Evolutionary conservation across 2,797 vertebrate genomes (phyloP).

Genomic region (Salarias fasciatus): DNA sequence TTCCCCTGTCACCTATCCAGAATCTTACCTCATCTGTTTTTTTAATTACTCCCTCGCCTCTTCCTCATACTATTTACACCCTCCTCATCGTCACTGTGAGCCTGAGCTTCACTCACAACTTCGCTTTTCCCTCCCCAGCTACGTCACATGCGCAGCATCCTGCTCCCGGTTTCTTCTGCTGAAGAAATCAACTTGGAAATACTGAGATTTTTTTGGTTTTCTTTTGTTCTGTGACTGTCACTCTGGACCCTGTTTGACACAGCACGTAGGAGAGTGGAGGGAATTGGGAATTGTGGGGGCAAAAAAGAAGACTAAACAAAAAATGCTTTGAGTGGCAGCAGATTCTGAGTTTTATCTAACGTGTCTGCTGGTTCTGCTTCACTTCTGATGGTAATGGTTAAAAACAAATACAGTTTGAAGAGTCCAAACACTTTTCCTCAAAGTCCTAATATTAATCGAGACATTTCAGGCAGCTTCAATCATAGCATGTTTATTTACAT

Average conservation of each 20-base stretch:
- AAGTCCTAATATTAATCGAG: too few species aligned
- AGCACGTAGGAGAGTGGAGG: slow-evolving; percentile 27
- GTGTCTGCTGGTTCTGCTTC: slow-evolving; percentile 1
- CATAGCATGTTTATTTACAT: slow-evolving; percentile 45
- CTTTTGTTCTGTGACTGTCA: slow-evolving; percentile 37
- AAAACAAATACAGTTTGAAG: too few species aligned
- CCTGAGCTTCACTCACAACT: neutral
- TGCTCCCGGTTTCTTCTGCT: slow-evolving; percentile 39
- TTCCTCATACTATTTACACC: slow-evolving; percentile 29
- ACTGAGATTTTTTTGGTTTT: slow-evolving; percentile 24
- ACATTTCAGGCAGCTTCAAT: neutral
- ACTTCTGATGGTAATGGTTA: neutral
- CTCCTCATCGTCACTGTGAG: slow-evolving; percentile 17
- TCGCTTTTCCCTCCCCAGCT: slow-evolving; percentile 19
- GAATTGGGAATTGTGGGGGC: slow-evolving; percentile 46
- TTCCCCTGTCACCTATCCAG: slow-evolving; percentile 75
- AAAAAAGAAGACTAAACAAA: slow-evolving; percentile 14
- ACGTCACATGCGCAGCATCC: slow-evolving; percentile 22
- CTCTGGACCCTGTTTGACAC: slow-evolving; percentile 43
- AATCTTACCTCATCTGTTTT: slow-evolving; percentile 72
- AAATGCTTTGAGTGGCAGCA: slow-evolving; percentile 34
- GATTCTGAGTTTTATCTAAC: slow-evolving; percentile 30
- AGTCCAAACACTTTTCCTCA: too few species aligned
- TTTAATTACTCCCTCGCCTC: slow-evolving; percentile 26
- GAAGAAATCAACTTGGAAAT: slow-evolving; percentile 59